Evolutionary conservation across 1,140 invertebrate species (phyloP), one percentile per base, ranked within the genome.

Genomic region (Calycopis cecrops): DNA sequence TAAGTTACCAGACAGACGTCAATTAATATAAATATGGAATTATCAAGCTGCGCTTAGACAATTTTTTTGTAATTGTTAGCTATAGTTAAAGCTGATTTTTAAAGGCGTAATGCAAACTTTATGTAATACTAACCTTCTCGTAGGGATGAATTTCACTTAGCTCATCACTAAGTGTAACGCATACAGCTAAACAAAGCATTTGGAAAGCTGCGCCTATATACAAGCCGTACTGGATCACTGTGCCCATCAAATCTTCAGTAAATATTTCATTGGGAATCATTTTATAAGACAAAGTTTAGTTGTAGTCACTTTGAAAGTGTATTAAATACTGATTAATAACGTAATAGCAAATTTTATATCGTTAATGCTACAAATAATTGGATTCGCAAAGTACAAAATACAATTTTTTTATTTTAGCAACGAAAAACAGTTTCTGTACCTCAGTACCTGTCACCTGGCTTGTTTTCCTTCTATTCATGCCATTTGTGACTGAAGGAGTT

Each of bases 121-220:
- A 28, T 28, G 21, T 3, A 2, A 3, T 28, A 28, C 21, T 28
- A 6, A 86, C 81, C 76, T 83, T 85, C 69, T 86, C 83, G 51
- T 83, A 82, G 0, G 73, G 74, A 67, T 79, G 71, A 0, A 71
- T 63, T 52, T 85, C 83, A 44, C 75, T 79, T 55, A 79, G 76
- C 55, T 85, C 81, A 34, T 86, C 83, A 34, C 74, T 79, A 4
- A 92, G 75, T 54, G 91, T 89, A 55, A 93, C 89, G 52, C 92
- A 92, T 21, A 92, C 92, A 54, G 91, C 84, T 52, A 94, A 88
- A 71, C 92, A 93, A 2, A 92, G 70, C 14, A 93, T 62, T 74
- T 93, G 92, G 68, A 94, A 93, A 2, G 92, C 87, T 9, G 92
- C 92, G n/a, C 92, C 92, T 44, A 93, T 77, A 71, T 93, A 92